These are phyloP conservation scores for Torymus tubicola DNA, from an alignment of 2,888 invertebrate species.

Conservation along the genomic window DNA sequence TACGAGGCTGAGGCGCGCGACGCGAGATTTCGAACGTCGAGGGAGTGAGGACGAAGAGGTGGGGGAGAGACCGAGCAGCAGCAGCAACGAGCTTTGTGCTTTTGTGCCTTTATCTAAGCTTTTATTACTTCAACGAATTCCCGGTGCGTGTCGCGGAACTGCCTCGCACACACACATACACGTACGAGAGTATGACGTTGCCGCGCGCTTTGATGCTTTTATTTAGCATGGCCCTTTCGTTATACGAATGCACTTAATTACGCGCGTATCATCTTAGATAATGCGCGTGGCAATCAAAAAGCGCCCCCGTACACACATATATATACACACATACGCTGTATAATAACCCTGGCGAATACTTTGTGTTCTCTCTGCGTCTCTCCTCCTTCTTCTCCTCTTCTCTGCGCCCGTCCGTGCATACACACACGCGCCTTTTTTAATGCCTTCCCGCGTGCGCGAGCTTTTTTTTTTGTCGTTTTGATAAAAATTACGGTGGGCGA, in stretches of 20 bases:
- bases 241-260: constrained; percentile 55
- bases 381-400: neutral
- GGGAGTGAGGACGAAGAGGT: neutral
- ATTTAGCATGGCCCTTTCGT: constrained; percentile 42
- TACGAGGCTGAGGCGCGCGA: constrained; percentile 44
- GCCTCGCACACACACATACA: neutral
- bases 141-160: constrained; percentile 29
- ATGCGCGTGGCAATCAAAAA: constrained; percentile 64
- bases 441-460: constrained; percentile 2
- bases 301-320: constrained; percentile 49
- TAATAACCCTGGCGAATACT: constrained; percentile 31
- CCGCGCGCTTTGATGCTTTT: constrained; percentile 53
- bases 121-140: constrained; percentile 60
- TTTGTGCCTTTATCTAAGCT: constrained; percentile 57
- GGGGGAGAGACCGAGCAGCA: neutral
- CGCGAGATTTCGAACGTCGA: constrained; percentile 50
- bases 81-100: constrained; percentile 38
- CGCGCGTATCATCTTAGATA: constrained; percentile 58
- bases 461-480: constrained; percentile 27
- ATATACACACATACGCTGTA: constrained; percentile 56
- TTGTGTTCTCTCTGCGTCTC: neutral
- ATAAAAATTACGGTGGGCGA: constrained; percentile 45
- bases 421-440: neutral
- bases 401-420: neutral
- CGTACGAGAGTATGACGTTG: neutral